A percentile compares a stretch with the other conserved stretches of the same genome.
phyloP scores from a whole-genome alignment of 2,797 vertebrate species.

The Falco cherrug region DNA sequence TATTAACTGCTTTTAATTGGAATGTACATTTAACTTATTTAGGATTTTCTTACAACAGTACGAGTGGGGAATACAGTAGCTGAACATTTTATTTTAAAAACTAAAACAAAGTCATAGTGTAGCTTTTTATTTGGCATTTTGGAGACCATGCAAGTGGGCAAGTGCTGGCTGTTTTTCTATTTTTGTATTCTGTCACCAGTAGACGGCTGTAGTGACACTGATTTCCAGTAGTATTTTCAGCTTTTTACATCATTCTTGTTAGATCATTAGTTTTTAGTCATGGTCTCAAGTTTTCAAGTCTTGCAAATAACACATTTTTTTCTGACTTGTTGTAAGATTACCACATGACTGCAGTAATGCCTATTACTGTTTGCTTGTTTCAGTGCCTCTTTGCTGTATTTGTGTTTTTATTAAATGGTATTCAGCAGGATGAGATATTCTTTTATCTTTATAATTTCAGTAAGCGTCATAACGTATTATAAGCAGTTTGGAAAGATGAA shows the following conservation, averaged over 20 bases:
- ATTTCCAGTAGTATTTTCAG: not conserved
- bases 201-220: constrained; percentile 44
- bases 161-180: not conserved
- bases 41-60: not conserved
- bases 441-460: not conserved
- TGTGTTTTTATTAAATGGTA: not conserved
- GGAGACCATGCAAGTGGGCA: not conserved
- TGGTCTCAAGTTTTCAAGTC: not conserved
- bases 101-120: not conserved
- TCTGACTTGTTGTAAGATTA: not conserved
- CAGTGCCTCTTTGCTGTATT: not conserved
- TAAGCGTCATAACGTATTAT: not conserved
- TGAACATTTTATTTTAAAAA: not conserved
- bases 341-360: not conserved
- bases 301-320: not conserved
- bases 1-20: not conserved
- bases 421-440: not conserved
- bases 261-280: not conserved
- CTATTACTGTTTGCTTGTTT: not conserved
- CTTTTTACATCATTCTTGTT: not conserved
- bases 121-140: not conserved
- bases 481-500: not conserved
- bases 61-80: not conserved
- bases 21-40: not conserved
- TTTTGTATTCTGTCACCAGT: constrained; percentile 12